Evolutionary conservation across 2,888 invertebrate genomes (phyloP).

Genomic region (Caenorhabditis sp.): DNA sequence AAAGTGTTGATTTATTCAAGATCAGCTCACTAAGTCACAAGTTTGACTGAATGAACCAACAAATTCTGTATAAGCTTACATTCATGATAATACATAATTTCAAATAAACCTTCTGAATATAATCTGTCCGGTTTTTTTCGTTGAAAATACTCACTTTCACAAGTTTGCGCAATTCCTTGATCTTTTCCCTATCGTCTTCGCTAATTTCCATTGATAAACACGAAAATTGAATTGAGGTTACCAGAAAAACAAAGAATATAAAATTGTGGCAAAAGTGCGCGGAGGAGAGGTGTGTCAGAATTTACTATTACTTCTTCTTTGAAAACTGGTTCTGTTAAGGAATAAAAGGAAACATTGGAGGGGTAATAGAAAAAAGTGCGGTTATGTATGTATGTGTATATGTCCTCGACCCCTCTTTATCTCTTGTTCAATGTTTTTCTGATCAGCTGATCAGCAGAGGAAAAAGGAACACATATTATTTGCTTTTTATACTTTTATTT

Average conservation of each 20-base stretch:
- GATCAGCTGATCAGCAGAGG: not conserved
- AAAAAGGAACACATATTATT: not conserved
- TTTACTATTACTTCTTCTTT: not conserved
- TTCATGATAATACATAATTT: too few species aligned
- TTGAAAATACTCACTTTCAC: constrained; percentile 35
- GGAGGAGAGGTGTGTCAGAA: not conserved
- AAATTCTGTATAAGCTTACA: too few species aligned
- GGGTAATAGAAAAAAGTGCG: not conserved
- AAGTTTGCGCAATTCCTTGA: constrained; percentile 41
- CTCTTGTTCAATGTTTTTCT: not conserved
- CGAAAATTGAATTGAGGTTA: not conserved
- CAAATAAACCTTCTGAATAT: not conserved
- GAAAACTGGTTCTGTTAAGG: not conserved
- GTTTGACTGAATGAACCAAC: too few species aligned
- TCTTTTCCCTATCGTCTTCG: constrained; percentile 16
- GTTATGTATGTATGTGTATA: not conserved
- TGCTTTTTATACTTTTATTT: not conserved
- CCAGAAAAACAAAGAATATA: not conserved
- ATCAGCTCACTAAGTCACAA: too few species aligned
- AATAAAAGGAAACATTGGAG: not conserved
- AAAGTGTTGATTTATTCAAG: too few species aligned
- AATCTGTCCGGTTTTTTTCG: not conserved
- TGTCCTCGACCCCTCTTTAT: not conserved
- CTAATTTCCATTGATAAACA: constrained; percentile 10
- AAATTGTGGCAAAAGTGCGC: not conserved